Evolutionary conservation across 2,113 vertebrate genomes (phyloP).

Genomic region (Antigone vipio): DNA sequence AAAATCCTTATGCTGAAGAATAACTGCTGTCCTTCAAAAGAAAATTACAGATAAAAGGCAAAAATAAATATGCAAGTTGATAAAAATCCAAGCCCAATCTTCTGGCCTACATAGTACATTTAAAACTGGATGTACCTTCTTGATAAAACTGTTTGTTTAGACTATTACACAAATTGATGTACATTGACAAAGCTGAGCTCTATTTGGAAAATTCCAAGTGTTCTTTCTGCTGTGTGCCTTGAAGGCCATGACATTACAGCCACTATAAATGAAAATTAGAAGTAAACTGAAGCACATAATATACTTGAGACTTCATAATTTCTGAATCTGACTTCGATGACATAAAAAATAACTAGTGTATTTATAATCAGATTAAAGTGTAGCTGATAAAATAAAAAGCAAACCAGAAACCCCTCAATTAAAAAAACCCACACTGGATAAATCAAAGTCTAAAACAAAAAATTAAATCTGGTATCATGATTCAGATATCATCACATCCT

Average conservation of each 20-base stretch:
- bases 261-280: neutral
- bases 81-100: neutral
- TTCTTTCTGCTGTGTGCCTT: neutral
- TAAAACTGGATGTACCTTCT: neutral
- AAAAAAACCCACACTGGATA: neutral
- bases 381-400: neutral
- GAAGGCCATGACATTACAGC: neutral
- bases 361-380: neutral
- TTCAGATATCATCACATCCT: neutral
- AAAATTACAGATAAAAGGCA: neutral
- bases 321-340: neutral
- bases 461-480: neutral
- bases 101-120: neutral
- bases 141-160: neutral
- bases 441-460: neutral
- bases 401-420: neutral
- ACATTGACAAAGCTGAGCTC: neutral
- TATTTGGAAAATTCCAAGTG: neutral
- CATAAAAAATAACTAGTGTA: neutral
- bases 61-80: neutral
- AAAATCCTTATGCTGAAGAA: neutral
- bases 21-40: neutral
- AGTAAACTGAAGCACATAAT: neutral
- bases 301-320: neutral
- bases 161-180: neutral